These are phyloP conservation scores for Balaeniceps rex DNA, from an alignment of 2,113 vertebrate genomes.

Conservation along the genomic window DNA sequence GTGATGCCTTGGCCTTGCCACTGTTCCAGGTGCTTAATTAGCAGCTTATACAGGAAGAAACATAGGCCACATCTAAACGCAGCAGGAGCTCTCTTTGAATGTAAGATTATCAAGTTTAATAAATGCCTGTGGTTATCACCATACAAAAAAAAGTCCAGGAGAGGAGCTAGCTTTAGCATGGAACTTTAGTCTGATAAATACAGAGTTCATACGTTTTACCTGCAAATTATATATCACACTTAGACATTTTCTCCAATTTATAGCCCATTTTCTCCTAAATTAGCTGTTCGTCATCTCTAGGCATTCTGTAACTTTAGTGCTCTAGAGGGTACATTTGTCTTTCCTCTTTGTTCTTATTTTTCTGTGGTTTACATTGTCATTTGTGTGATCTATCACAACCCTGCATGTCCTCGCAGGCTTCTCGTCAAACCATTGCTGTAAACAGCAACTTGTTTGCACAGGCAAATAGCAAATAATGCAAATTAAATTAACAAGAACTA, in stretches of 20 bases:
- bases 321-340: background rate
- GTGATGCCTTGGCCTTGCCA: background rate
- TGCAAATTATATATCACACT: background rate
- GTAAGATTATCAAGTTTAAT: background rate
- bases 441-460: background rate
- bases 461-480: background rate
- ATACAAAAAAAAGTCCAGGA: background rate
- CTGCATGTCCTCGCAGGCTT: background rate
- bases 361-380: background rate
- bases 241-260: background rate
- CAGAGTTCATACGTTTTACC: background rate
- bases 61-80: background rate
- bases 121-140: background rate
- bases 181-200: background rate
- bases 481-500: background rate
- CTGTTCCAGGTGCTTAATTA: background rate
- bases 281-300: background rate
- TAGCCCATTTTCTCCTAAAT: background rate
- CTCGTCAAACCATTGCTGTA: background rate
- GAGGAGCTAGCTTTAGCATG: background rate
- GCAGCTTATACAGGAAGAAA: background rate
- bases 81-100: background rate
- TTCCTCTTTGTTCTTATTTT: conserved; percentile 7
- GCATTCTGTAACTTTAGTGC: background rate
- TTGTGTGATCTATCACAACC: background rate